A percentile compares a stretch with the other conserved stretches of the same genome.
Evolutionary conservation across 2,113 vertebrate species (phyloP).

Genomic region (Pygoscelis antarcticus): DNA sequence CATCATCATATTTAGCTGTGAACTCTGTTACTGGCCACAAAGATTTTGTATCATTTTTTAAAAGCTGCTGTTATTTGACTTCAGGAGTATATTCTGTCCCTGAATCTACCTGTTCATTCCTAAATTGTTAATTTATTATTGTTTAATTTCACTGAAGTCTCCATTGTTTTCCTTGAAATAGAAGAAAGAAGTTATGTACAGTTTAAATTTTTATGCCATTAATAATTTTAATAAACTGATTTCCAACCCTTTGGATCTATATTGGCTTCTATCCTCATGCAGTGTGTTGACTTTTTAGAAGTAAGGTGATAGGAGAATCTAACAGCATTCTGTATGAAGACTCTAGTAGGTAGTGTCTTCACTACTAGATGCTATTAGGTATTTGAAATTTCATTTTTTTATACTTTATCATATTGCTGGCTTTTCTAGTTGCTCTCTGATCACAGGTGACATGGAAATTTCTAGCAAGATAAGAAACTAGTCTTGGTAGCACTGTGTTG

Average conservation of each 20-base stretch:
- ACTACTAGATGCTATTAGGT: not conserved
- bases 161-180: not conserved
- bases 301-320: not conserved
- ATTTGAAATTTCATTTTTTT: not conserved
- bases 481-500: not conserved
- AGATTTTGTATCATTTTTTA: not conserved
- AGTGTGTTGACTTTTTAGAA: not conserved
- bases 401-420: not conserved
- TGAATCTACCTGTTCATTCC: not conserved
- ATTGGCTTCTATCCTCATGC: not conserved
- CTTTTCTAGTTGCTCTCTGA: not conserved
- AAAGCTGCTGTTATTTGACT: not conserved
- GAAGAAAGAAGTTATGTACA: not conserved
- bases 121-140: not conserved
- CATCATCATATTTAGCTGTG: not conserved
- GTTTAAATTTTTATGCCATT: not conserved
- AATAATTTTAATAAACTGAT: not conserved
- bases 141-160: not conserved
- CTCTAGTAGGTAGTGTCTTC: not conserved
- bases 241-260: not conserved
- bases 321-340: not conserved
- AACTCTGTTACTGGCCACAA: not conserved
- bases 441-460: rapidly evolving
- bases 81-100: not conserved
- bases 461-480: not conserved